Percentiles rank a stretch among this genome's conserved stretches.
Conservation (phyloP, 2,888 invertebrate species). For the Latrodectus elegans region DNA sequence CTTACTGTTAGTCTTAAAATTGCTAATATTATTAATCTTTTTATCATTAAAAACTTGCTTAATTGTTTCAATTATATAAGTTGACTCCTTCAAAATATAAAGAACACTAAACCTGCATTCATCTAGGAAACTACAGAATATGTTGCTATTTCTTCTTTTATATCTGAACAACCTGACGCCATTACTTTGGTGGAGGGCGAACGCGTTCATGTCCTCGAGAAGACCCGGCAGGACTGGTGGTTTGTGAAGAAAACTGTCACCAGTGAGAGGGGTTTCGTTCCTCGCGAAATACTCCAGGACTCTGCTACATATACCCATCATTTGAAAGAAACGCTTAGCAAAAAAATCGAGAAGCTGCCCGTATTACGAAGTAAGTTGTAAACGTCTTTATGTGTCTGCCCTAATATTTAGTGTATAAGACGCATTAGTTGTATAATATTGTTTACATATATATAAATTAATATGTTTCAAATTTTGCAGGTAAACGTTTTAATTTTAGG, state of each 20-base stretch:
- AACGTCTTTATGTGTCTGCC: too few relatives aligned
- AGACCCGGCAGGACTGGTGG: constrained; percentile 93
- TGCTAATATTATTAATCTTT: too few relatives aligned
- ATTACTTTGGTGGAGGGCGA: constrained; percentile 93
- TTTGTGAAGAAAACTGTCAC: constrained; percentile 91
- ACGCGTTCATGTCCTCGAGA: constrained; percentile 87
- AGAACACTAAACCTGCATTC: too few relatives aligned
- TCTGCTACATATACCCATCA: constrained; percentile 87
- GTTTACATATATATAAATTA: too few relatives aligned
- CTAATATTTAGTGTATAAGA: too few relatives aligned
- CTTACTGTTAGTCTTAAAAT: too few relatives aligned
- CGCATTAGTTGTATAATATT: too few relatives aligned
- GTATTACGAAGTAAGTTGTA: constrained; percentile 89
- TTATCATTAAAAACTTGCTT: too few relatives aligned
- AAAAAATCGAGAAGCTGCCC: constrained; percentile 92
- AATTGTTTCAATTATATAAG: too few relatives aligned
- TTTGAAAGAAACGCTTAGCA: constrained; percentile 89
- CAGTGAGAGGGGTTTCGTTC: constrained; percentile 95
- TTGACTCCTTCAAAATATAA: too few relatives aligned
- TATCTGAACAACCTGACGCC: constrained; percentile 88
- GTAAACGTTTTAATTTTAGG: too few relatives aligned
- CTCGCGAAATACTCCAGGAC: constrained; percentile 89
- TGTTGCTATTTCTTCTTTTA: constrained; percentile 85
- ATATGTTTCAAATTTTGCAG: too few relatives aligned
- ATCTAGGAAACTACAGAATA: constrained; percentile 82